These are phyloP conservation scores for Diogma glabrata DNA, from an alignment of 2,888 invertebrate genomes.

Conservation along the genomic window DNA sequence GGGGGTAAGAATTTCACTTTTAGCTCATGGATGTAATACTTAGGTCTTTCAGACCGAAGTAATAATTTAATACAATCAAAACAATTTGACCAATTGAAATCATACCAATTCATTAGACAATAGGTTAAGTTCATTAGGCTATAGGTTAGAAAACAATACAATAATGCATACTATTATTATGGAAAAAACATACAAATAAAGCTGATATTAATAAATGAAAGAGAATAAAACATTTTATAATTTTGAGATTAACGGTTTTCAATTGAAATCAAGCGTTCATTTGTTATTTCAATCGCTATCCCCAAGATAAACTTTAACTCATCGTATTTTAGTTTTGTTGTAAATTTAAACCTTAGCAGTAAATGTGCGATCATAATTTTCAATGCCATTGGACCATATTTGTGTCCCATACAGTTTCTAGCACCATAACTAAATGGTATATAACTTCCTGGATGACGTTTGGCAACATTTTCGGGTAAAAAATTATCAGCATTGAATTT, in stretches of 20 bases:
- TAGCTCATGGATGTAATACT: too few relatives aligned
- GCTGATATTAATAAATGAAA: too few relatives aligned
- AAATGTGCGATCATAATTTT: background rate
- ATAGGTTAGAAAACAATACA: too few relatives aligned
- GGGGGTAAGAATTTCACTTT: too few relatives aligned
- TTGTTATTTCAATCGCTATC: background rate
- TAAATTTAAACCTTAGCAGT: background rate
- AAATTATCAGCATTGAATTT: slow-evolving; percentile 1
- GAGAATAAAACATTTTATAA: too few relatives aligned
- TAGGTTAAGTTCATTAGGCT: too few relatives aligned
- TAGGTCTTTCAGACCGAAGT: too few relatives aligned
- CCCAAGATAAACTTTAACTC: background rate
- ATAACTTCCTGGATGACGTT: background rate
- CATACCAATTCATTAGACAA: too few relatives aligned
- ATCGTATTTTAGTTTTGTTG: background rate
- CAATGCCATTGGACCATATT: background rate
- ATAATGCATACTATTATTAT: too few relatives aligned
- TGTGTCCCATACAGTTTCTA: background rate
- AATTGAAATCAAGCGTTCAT: background rate
- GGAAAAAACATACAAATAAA: too few relatives aligned
- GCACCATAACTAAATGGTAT: slow-evolving; percentile 2
- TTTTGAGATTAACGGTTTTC: background rate
- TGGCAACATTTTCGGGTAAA: slow-evolving; percentile 1
- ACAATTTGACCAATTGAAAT: too few relatives aligned
- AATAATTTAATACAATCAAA: too few relatives aligned